Conservation (phyloP, 2,797 vertebrate genomes). For the Telmatherina bonti region DNA sequence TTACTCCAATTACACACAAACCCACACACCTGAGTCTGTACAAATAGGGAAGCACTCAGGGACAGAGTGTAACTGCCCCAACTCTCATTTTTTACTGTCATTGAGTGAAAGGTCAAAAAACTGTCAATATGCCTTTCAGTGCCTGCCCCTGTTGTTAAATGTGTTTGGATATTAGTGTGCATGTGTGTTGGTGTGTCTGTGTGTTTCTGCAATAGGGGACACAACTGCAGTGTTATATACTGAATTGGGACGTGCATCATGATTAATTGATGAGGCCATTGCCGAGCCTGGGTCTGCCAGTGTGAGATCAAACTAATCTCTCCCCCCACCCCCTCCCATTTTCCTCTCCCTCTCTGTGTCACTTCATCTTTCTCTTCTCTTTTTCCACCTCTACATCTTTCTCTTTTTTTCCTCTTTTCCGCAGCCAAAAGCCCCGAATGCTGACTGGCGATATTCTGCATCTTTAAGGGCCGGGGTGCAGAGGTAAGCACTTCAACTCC, state of each 20-base stretch:
- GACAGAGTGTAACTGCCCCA: slow-evolving; percentile 40
- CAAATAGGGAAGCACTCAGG: slow-evolving; percentile 44
- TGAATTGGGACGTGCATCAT: slow-evolving; percentile 73
- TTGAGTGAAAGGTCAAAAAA: slow-evolving; percentile 46
- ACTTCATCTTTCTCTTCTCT: slow-evolving; percentile 19
- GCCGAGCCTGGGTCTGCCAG: slow-evolving; percentile 64
- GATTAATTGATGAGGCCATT: slow-evolving; percentile 82
- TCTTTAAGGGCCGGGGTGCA: slow-evolving; percentile 97
- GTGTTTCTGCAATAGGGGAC: slow-evolving; percentile 35
- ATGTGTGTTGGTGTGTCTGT: slow-evolving; percentile 22
- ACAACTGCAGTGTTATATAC: slow-evolving; percentile 71
- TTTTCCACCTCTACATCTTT: slow-evolving; percentile 39
- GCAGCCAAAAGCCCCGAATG: slow-evolving; percentile 96
- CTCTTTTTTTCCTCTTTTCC: slow-evolving; percentile 70
- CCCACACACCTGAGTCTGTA: slow-evolving; percentile 21
- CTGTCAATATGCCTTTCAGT: slow-evolving; percentile 59
- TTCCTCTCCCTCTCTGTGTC: slow-evolving; percentile 22
- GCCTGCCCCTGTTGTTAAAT: slow-evolving; percentile 47
- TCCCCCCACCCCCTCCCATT: slow-evolving; percentile 33
- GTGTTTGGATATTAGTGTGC: slow-evolving; percentile 30
- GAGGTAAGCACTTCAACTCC: slow-evolving; percentile 86
- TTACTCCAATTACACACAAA: slow-evolving; percentile 46
- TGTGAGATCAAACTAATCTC: slow-evolving; percentile 80
- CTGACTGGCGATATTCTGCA: slow-evolving; percentile 99
- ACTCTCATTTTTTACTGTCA: slow-evolving; percentile 50